phyloP scores from a whole-genome alignment of 1,140 invertebrate genomes.

The Frieseomelitta varia region DNA sequence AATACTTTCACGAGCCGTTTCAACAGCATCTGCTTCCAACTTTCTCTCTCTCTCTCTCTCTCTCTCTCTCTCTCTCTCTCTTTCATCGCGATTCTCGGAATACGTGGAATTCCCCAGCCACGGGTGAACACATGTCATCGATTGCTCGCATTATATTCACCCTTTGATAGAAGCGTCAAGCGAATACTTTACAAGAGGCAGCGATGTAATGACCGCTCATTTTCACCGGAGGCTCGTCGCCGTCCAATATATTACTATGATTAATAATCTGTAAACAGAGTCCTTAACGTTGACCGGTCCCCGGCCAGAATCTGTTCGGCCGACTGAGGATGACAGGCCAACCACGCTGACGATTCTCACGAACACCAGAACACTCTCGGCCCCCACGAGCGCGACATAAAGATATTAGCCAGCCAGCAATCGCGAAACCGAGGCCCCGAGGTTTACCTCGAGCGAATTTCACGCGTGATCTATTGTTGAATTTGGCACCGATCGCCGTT shows the following conservation, averaged over 20 bases:
- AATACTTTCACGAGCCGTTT: background rate
- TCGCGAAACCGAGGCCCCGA: background rate
- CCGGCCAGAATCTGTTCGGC: constrained; percentile 13
- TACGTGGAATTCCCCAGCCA: background rate
- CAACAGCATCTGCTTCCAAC: background rate
- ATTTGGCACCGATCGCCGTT: constrained; percentile 35
- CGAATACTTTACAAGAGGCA: background rate
- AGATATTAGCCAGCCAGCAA: constrained; percentile 16
- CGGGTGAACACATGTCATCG: background rate
- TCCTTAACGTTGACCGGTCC: constrained; percentile 1
- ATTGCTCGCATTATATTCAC: constrained; percentile 26
- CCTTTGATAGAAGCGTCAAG: background rate
- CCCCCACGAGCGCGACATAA: constrained; percentile 18
- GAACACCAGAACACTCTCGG: background rate
- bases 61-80: too few relatives aligned
- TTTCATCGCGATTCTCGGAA: background rate
- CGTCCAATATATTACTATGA: constrained; percentile 16
- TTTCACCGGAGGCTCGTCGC: background rate
- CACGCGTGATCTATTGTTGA: constrained; percentile 24
- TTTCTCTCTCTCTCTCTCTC: background rate
- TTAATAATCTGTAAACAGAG: constrained; percentile 43
- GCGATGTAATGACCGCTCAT: constrained; percentile 19
- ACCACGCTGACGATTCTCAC: background rate
- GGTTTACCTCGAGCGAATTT: background rate
- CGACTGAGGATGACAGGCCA: background rate